Percentiles rank a stretch among this genome's conserved stretches.
phyloP scores from a whole-genome alignment of 2,113 vertebrate genomes.

The Burhinus oedicnemus region DNA sequence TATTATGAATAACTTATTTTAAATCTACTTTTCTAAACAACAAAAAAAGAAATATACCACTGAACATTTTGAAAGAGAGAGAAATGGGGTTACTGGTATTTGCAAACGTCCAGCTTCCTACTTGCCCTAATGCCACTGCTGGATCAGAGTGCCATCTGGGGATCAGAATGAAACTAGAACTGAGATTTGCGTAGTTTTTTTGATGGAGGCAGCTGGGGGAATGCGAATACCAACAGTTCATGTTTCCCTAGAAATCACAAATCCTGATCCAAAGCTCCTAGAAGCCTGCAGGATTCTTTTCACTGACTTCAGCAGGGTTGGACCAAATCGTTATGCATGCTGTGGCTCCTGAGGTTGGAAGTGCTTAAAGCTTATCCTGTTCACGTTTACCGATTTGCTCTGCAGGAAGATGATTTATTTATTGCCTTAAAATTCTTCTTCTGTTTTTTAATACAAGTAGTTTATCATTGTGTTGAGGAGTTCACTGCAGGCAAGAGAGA shows the following conservation, averaged over 20 bases:
- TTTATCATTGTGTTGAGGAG: constrained; percentile 63
- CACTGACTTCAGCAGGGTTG: not conserved
- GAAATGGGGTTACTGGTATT: not conserved
- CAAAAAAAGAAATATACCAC: not conserved
- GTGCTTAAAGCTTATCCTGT: not conserved
- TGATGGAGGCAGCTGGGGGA: not conserved
- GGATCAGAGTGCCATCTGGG: not conserved
- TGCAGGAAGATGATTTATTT: constrained; percentile 31
- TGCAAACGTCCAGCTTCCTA: not conserved
- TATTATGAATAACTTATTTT: not conserved
- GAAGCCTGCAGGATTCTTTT: not conserved
- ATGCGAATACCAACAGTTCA: not conserved
- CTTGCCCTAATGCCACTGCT: not conserved
- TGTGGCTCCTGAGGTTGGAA: constrained; percentile 25
- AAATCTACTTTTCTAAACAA: not conserved
- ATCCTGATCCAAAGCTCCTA: not conserved
- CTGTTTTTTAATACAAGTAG: constrained; percentile 47
- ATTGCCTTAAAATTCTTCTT: constrained; percentile 39
- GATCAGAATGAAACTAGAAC: not conserved
- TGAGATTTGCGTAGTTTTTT: not conserved
- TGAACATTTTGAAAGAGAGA: not conserved
- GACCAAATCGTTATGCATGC: not conserved
- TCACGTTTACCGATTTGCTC: not conserved
- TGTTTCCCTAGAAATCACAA: not conserved
- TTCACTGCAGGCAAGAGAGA: constrained; percentile 43